Percentiles rank a stretch among this genome's conserved stretches.
These are phyloP conservation scores for Drosophila triauraria DNA, from an alignment of 1,140 invertebrate species.

Conservation along the genomic window DNA sequence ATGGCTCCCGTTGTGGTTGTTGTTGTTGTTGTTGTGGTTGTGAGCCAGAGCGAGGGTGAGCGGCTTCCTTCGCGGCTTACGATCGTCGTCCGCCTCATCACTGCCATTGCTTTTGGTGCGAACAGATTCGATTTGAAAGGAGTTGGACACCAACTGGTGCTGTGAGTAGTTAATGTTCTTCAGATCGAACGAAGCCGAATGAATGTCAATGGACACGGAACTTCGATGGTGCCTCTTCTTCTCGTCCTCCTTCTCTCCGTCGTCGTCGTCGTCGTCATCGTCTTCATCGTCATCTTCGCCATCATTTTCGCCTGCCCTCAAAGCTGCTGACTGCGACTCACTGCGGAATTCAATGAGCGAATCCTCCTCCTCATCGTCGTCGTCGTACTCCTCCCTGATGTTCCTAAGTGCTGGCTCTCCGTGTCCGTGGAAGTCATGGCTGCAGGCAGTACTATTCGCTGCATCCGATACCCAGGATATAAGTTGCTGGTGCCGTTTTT, in stretches of 20 bases:
- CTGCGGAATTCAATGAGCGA: constrained; percentile 79
- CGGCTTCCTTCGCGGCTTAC: constrained; percentile 42
- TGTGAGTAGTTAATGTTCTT: constrained; percentile 75
- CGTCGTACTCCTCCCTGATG: constrained; percentile 44
- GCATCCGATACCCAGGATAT: constrained; percentile 78
- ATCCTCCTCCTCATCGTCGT: constrained; percentile 76
- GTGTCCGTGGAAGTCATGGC: constrained; percentile 36
- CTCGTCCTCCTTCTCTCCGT: constrained; percentile 2
- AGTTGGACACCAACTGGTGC: constrained; percentile 76
- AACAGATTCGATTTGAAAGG: constrained; percentile 84
- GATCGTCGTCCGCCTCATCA: constrained; percentile 38
- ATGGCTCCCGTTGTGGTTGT: constrained; percentile 32
- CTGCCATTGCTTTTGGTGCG: constrained; percentile 59
- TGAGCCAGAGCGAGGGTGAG: constrained; percentile 53
- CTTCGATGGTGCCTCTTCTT: constrained; percentile 28
- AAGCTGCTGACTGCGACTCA: constrained; percentile 75
- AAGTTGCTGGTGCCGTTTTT: constrained; percentile 66
- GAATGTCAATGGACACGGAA: constrained; percentile 77
- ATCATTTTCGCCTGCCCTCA: constrained; percentile 33
- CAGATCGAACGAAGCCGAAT: constrained; percentile 75
- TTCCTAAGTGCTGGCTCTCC: constrained; percentile 36
- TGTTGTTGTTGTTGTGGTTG: constrained; percentile 50
- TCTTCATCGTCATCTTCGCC: constrained; percentile 8
- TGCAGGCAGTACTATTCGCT: constrained; percentile 67
- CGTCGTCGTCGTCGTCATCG: constrained; percentile 33